A percentile compares a stretch with the other conserved stretches of the same genome.
Evolutionary conservation across 35 echinoderm and acorn worm species (phyloP).

Genomic region (Acanthaster planci): DNA sequence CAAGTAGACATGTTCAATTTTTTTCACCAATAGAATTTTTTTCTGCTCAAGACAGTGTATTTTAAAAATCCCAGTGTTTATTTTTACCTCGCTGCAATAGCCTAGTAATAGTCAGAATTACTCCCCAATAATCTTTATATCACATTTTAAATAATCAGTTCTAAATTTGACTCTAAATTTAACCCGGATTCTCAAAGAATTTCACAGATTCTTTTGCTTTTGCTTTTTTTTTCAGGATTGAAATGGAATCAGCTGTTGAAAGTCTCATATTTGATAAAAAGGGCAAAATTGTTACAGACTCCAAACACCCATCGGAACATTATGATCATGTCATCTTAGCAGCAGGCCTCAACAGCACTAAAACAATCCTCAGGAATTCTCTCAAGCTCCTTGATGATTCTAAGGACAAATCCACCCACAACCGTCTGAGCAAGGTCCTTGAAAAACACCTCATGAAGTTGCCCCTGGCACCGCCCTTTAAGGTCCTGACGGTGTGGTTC

Average conservation of each 20-base stretch:
- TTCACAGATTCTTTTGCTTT: background rate
- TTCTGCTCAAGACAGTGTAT: too few species aligned
- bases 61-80: too few species aligned
- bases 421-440: conserved; percentile 19
- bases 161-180: background rate
- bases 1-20: too few species aligned
- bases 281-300: conserved; percentile 42
- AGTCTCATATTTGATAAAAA: conserved; percentile 53
- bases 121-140: too few species aligned
- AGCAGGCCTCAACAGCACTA: conserved; percentile 47
- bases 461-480: conserved; percentile 64
- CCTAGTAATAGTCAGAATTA: too few species aligned
- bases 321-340: conserved; percentile 92
- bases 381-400: conserved; percentile 2
- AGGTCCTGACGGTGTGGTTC: conserved; percentile 89
- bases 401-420: background rate
- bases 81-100: too few species aligned
- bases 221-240: conserved; percentile 66
- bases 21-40: too few species aligned
- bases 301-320: conserved; percentile 30
- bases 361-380: conserved; percentile 56
- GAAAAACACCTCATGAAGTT: conserved; percentile 39
- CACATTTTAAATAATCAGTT: background rate
- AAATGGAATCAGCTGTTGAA: conserved; percentile 44
- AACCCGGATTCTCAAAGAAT: background rate